Conservation (phyloP, 2,797 vertebrate species). For the Bradypodion ventrale region DNA sequence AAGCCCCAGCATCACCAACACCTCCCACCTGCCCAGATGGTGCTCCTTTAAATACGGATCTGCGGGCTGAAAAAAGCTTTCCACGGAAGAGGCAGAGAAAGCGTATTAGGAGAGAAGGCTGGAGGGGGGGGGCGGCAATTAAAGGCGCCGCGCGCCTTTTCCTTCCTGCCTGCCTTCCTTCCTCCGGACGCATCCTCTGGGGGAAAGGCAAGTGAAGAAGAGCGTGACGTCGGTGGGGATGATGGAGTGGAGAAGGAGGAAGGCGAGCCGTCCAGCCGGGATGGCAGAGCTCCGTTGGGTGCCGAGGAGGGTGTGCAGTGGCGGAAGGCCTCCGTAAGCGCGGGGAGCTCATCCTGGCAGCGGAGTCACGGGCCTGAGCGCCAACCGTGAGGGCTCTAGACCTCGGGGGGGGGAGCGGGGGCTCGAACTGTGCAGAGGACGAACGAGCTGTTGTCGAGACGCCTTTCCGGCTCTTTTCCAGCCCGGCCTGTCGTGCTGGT, state of each 20-base stretch:
- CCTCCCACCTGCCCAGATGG: constrained; percentile 80
- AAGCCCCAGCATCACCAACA: constrained; percentile 73
- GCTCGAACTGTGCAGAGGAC: constrained; percentile 23
- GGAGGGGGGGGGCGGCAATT: constrained; percentile 54
- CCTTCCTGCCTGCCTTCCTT: background rate
- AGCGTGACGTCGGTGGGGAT: constrained; percentile 67
- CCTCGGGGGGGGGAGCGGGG: background rate
- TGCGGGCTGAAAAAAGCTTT: constrained; percentile 66
- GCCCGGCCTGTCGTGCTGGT: constrained; percentile 18
- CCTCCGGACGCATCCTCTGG: background rate
- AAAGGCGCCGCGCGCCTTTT: constrained; percentile 66
- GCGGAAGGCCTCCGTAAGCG: constrained; percentile 42
- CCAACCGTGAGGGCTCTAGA: background rate
- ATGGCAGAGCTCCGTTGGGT: too few relatives aligned
- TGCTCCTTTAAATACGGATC: constrained; percentile 82
- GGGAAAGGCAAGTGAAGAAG: constrained; percentile 69
- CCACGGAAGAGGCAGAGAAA: constrained; percentile 69
- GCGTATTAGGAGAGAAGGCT: background rate
- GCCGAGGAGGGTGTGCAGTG: too few relatives aligned
- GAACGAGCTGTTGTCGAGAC: constrained; percentile 43
- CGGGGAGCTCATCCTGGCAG: constrained; percentile 59
- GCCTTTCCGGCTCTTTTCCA: constrained; percentile 42
- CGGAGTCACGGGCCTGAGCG: constrained; percentile 48
- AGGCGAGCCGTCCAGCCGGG: constrained; percentile 57
- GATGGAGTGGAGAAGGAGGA: constrained; percentile 17